Evolutionary conservation across 2,888 invertebrate species (phyloP).

Genomic region (Limulus polyphemus): DNA sequence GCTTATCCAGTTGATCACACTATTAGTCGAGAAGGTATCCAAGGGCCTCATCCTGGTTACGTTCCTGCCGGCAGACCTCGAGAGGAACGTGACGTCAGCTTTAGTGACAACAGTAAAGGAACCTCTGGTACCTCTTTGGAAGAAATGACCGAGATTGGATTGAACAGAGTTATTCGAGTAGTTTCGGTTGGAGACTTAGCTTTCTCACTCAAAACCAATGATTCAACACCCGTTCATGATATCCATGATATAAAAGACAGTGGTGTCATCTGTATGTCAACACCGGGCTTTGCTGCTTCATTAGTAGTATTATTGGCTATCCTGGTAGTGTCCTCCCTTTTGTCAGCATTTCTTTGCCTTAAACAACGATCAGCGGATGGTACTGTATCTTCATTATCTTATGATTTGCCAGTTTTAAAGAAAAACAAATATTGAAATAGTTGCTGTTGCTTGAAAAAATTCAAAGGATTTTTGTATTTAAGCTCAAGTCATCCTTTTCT

Average conservation of each 20-base stretch:
- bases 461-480: too few species aligned
- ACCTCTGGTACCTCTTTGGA: slow-evolving; percentile 2
- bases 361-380: slow-evolving; percentile 42
- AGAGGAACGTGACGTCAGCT: slow-evolving; percentile 24
- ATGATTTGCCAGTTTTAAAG: background rate
- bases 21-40: slow-evolving; percentile 7
- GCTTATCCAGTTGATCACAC: slow-evolving; percentile 37
- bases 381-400: background rate
- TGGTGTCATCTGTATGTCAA: slow-evolving; percentile 79
- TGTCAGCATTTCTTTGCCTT: slow-evolving; percentile 73
- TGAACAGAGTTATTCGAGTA: slow-evolving; percentile 42
- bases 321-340: slow-evolving; percentile 65
- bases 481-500: too few species aligned
- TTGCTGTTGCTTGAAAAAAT: too few species aligned
- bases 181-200: slow-evolving; percentile 82
- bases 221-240: slow-evolving; percentile 9
- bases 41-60: slow-evolving; percentile 4
- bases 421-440: background rate
- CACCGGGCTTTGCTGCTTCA: slow-evolving; percentile 80
- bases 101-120: background rate
- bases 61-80: slow-evolving; percentile 21
- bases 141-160: slow-evolving; percentile 27
- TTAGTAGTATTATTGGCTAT: slow-evolving; percentile 68
- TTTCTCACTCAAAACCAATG: slow-evolving; percentile 49
- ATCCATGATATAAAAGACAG: slow-evolving; percentile 23